Base-by-base conservation (phyloP, 2,797 vertebrate genomes). In the Poliocrania exsul region DNA sequence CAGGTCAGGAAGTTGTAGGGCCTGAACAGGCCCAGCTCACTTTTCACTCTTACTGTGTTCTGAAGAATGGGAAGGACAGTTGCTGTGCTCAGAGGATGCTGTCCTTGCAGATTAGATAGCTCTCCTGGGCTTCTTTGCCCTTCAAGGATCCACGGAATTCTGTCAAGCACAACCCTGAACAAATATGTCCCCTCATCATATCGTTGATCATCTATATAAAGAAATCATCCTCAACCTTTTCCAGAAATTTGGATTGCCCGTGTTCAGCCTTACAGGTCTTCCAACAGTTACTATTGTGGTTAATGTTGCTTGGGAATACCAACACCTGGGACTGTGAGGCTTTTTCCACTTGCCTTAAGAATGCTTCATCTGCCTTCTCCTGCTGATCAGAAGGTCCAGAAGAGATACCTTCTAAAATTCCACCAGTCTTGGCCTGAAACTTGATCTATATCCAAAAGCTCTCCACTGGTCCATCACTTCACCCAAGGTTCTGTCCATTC, bases 311-410 rank as follows among this genome's bases (percentile, higher is more conserved):
- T 23, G 64, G 40, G 40, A 56, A 33, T 28, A 42, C 7, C n/a
- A 75, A 0, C 0, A 1, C 16, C 50, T 69, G n/a, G 17, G 46
- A 69, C 10, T 21, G 11, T 29, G 25, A 65, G 2, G 28, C 5
- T 85, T 85, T 75, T 37, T 37, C 42, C 60, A 58, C 5, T 24
- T 71, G 42, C 16, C 13, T 66, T 16, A 51, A 51, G 33, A 53
- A 20, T 33, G 18, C 2, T 70, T 71, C 11, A 31, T 31, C 23
- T 62, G 19, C 10, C n/a, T 73, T 69, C n/a, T 65, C 21, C 28
- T 78, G 9, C 13, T 90, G 44, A 74, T 54, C 40, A 88, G 29
- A 37, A 80, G 11, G n/a, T 82, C 44, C 50, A n/a, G 14, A 66
- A 29, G 12, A 79, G 35, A 42, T 24, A 75, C 10, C 11, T n/a